Percentiles rank a stretch among this genome's conserved stretches.
Conservation (phyloP, 1,140 invertebrate species). For the Pogonus chalceus region DNA sequence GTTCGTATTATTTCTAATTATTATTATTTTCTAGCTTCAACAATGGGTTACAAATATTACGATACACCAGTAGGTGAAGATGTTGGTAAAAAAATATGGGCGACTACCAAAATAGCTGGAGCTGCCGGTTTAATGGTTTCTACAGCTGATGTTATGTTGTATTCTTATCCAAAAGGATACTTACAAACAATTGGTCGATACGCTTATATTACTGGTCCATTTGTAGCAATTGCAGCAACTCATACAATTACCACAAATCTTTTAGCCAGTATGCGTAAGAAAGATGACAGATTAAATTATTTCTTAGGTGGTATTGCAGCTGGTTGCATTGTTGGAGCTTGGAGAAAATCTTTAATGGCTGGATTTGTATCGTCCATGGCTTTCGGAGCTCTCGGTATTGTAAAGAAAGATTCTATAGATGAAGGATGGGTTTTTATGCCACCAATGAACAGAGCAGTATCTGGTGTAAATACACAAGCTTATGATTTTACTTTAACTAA, state of each 20-base stretch:
- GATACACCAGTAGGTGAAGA: slow-evolving; percentile 61
- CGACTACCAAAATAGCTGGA: slow-evolving; percentile 45
- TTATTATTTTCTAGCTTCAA: background rate
- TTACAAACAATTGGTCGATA: slow-evolving; percentile 37
- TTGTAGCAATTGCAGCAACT: slow-evolving; percentile 50
- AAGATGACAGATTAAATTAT: slow-evolving; percentile 55
- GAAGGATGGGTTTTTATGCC: slow-evolving; percentile 43
- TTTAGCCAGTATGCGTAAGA: slow-evolving; percentile 45
- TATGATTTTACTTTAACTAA: slow-evolving; percentile 35
- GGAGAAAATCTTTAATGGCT: slow-evolving; percentile 35
- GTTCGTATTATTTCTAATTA: background rate
- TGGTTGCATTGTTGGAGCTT: slow-evolving; percentile 46
- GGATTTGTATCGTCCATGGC: slow-evolving; percentile 25
- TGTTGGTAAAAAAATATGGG: slow-evolving; percentile 49
- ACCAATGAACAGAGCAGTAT: slow-evolving; percentile 17
- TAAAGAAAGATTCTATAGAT: slow-evolving; percentile 45
- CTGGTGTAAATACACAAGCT: slow-evolving; percentile 19
- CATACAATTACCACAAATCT: slow-evolving; percentile 51
- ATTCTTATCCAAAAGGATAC: slow-evolving; percentile 45
- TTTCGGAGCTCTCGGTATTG: slow-evolving; percentile 30
- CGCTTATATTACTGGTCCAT: slow-evolving; percentile 44
- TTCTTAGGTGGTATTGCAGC: slow-evolving; percentile 45
- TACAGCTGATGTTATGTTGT: slow-evolving; percentile 46
- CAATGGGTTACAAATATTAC: slow-evolving; percentile 43
- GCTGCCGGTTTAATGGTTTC: slow-evolving; percentile 38